Percentiles rank a stretch among this genome's conserved stretches.
Evolutionary conservation across 2,888 invertebrate species (phyloP).

Genomic region (Pyrrhia umbra): DNA sequence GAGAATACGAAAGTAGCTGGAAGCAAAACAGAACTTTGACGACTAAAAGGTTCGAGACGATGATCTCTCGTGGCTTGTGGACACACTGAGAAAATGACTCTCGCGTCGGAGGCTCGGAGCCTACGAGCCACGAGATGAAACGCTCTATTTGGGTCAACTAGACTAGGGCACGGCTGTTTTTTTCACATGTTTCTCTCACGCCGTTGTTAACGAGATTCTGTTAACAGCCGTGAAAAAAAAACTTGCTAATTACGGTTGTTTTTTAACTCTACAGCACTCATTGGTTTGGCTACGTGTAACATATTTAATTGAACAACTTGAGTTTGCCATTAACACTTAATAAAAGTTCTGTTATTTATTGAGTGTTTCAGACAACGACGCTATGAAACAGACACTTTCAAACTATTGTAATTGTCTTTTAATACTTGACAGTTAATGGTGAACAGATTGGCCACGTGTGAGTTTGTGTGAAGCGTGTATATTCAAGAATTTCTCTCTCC

Average conservation of each 20-base stretch:
- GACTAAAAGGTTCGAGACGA: slow-evolving; percentile 37
- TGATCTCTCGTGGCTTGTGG: slow-evolving; percentile 64
- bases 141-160: slow-evolving; percentile 79
- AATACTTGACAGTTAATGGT: slow-evolving; percentile 37
- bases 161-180: slow-evolving; percentile 64
- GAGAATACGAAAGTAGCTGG: slow-evolving; percentile 34
- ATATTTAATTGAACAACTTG: neutral
- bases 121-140: slow-evolving; percentile 67
- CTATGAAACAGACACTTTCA: slow-evolving; percentile 14
- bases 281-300: neutral
- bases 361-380: neutral
- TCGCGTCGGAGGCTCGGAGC: slow-evolving; percentile 59
- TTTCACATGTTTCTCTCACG: slow-evolving; percentile 61
- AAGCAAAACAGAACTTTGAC: slow-evolving; percentile 22
- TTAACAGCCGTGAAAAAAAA: slow-evolving; percentile 58
- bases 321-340: neutral
- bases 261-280: slow-evolving; percentile 39
- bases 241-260: slow-evolving; percentile 64
- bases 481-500: slow-evolving; percentile 46
- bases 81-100: slow-evolving; percentile 63
- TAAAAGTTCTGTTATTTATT: slow-evolving; percentile 10
- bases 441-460: slow-evolving; percentile 46
- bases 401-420: slow-evolving; percentile 28
- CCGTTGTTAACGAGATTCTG: slow-evolving; percentile 55
- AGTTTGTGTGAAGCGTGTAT: slow-evolving; percentile 30